A percentile compares a stretch with the other conserved stretches of the same genome.
Conservation (phyloP, 2,113 vertebrate species). For the Ibidorhyncha struthersii region DNA sequence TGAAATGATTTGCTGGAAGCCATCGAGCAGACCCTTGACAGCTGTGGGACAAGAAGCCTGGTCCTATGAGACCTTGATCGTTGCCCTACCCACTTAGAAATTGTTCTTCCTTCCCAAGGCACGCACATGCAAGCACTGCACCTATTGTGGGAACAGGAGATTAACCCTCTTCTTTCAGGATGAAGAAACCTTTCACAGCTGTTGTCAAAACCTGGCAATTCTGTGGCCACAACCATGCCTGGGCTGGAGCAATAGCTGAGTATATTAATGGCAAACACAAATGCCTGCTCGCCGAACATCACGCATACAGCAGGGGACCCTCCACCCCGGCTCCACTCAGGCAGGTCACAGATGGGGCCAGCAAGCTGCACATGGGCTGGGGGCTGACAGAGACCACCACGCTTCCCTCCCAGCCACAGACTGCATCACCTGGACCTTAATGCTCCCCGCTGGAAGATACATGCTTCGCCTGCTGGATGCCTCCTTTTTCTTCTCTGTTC, state of each 20-base stretch:
- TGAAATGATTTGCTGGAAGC: background rate
- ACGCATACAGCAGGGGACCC: background rate
- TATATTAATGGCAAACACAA: background rate
- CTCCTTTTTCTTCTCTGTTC: background rate
- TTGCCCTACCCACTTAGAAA: background rate
- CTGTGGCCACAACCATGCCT: background rate
- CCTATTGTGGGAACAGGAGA: background rate
- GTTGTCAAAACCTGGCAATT: background rate
- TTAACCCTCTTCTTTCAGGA: background rate
- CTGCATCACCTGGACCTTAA: background rate
- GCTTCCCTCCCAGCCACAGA: background rate
- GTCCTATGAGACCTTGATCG: background rate
- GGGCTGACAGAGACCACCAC: background rate
- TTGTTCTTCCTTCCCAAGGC: background rate
- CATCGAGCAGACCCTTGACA: background rate
- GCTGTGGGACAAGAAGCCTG: background rate
- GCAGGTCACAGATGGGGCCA: background rate
- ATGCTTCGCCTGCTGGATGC: background rate
- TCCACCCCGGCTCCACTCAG: rapidly evolving
- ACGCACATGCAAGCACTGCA: background rate
- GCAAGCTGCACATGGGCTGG: background rate
- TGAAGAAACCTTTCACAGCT: background rate
- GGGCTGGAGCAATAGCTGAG: background rate
- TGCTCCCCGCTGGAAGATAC: background rate
- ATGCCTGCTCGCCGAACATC: background rate